phyloP scores from a whole-genome alignment of 2,888 invertebrate genomes.

The Barypeithes pellucidus region DNA sequence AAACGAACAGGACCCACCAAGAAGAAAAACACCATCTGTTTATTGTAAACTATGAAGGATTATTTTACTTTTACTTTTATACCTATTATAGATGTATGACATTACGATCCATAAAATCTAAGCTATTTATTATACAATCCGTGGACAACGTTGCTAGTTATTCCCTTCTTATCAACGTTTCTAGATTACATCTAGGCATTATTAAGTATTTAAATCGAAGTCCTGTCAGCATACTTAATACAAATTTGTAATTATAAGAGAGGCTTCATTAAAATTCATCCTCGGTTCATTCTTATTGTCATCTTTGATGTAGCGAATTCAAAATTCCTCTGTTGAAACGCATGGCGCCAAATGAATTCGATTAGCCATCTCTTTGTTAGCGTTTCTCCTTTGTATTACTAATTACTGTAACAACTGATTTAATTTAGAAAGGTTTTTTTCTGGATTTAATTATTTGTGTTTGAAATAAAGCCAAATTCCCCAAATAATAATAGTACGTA shows the following conservation, averaged over 20 bases:
- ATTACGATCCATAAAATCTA: no score
- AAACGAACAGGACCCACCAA: neutral
- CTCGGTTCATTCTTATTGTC: conserved; percentile 10
- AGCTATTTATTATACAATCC: no score
- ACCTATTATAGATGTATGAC: neutral
- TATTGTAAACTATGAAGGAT: neutral
- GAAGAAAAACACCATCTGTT: neutral
- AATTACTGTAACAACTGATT: neutral
- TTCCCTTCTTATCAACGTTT: neutral
- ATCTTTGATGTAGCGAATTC: conserved; percentile 29
- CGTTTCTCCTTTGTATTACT: neutral
- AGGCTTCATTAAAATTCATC: conserved; percentile 25
- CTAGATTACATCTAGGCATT: neutral
- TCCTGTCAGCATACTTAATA: neutral
- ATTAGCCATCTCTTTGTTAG: conserved; percentile 19
- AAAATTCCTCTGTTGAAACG: conserved; percentile 5
- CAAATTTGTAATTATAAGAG: neutral
- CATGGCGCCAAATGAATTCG: conserved; percentile 19
- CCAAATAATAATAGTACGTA: no score
- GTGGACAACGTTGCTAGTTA: no score
- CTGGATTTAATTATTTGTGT: neutral
- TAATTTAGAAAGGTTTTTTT: neutral
- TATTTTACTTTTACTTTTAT: neutral
- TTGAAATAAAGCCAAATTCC: no score
- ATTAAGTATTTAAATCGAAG: neutral